Evolutionary conservation across 2,113 vertebrate genomes (phyloP), one percentile per base, ranked within the genome.

Genomic region (Macroglossus sobrinus): DNA sequence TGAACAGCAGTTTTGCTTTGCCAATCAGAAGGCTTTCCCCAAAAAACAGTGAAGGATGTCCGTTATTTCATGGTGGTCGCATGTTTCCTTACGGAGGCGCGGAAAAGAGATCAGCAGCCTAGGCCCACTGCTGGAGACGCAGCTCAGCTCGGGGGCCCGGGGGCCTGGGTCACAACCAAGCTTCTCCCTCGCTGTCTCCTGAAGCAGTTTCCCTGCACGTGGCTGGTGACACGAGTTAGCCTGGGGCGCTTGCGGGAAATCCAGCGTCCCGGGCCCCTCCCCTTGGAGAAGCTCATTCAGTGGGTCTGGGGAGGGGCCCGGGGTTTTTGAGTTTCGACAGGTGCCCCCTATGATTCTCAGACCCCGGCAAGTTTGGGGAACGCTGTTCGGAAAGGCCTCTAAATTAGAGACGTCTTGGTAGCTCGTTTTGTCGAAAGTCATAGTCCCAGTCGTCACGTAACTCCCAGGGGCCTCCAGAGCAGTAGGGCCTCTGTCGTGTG

Each of bases 271-370:
- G 12, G 74, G 64, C 15, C 86, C 89, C 79, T 95, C 87, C 96
- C 94, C 93, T 86, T 8, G 6, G 57, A 75, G 28, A 64, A 40
- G 74, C 91, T 35, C 24, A 22, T 15, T 47, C 45, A 2, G 10
- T 45, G 63, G 53, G 47, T 72, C 69, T 71, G 79, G 96, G 91
- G 50, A 86, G 92, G 93, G 80, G 81, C 63, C 95, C 94, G 95
- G 95, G 95, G 78, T 94, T 96, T 97, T 95, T 94, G 74, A 78
- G 97, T 95, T 96, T 95, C 96, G 63, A 91, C 78, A 96, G 82
- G 85, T 94, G 95, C 71, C 96, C 64, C 95, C 43, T 61, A 85
- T 40, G 78, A 81, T 68, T 91, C 93, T 96, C 91, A 88, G 84
- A 91, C 55, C n/a, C 53, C 9, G 94, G 80, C 80, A 76, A 64